Percentiles rank a stretch among this genome's conserved stretches.
phyloP scores from a whole-genome alignment of 2,113 vertebrate genomes.

The Rutilus rutilus region DNA sequence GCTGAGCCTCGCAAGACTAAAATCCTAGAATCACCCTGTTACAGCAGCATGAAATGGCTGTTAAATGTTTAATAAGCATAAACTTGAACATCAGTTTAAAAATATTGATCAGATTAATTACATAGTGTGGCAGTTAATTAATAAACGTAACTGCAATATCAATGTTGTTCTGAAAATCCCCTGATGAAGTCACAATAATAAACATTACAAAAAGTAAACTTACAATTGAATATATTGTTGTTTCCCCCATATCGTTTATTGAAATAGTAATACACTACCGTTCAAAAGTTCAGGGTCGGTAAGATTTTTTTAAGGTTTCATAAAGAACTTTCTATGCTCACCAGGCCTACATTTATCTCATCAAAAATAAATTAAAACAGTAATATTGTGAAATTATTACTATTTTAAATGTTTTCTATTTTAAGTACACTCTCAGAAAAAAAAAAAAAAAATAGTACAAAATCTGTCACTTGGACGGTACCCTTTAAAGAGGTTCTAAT shows the following conservation, averaged over 20 bases:
- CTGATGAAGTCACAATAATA: not conserved
- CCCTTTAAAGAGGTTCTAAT: too few relatives aligned
- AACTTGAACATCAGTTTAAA: not conserved
- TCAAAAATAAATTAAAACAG: not conserved
- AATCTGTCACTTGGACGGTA: rapidly evolving
- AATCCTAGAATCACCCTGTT: not conserved
- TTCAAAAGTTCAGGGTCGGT: not conserved
- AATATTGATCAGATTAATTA: not conserved
- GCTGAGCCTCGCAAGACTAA: not conserved
- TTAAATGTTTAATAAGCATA: conserved; percentile 2
- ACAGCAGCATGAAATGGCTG: not conserved
- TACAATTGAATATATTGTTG: not conserved
- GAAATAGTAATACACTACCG: not conserved
- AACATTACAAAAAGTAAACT: not conserved
- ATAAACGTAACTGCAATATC: not conserved
- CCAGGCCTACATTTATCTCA: not conserved
- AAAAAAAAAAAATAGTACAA: too few relatives aligned
- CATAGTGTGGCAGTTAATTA: not conserved
- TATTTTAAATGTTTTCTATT: not conserved
- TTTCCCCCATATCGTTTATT: not conserved
- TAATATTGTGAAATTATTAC: not conserved
- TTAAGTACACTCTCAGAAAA: not conserved
- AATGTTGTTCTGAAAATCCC: not conserved
- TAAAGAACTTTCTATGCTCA: not conserved
- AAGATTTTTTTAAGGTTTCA: not conserved